phyloP scores from a whole-genome alignment of 2,888 invertebrate genomes.

The Crocallis elinguaria region DNA sequence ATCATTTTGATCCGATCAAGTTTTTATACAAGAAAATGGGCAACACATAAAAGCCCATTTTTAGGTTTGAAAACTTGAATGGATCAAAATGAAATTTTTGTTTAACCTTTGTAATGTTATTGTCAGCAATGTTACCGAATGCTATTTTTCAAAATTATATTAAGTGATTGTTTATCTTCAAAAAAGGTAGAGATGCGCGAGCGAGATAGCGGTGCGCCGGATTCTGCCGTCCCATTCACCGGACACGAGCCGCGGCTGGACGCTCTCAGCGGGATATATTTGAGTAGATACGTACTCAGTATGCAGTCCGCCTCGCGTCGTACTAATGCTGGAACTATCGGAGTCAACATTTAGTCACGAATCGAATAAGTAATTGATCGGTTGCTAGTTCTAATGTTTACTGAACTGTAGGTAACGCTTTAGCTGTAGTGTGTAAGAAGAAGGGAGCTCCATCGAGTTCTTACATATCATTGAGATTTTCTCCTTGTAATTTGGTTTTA shows the following conservation, averaged over 20 bases:
- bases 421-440: slow-evolving; percentile 77
- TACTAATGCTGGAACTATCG: slow-evolving; percentile 17
- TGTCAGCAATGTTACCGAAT: too few species aligned
- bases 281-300: slow-evolving; percentile 4
- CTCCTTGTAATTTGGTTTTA: slow-evolving; percentile 78
- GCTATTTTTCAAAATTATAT: too few species aligned
- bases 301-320: slow-evolving; percentile 25
- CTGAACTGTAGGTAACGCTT: slow-evolving; percentile 77
- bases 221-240: background rate
- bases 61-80: too few species aligned
- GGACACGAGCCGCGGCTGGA: slow-evolving; percentile 7
- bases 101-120: too few species aligned
- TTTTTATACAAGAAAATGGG: too few species aligned
- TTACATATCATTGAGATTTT: slow-evolving; percentile 84
- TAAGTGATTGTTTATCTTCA: too few species aligned
- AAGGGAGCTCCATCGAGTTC: slow-evolving; percentile 80
- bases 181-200: too few species aligned
- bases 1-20: too few species aligned
- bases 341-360: slow-evolving; percentile 35
- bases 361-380: slow-evolving; percentile 46
- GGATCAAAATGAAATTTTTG: too few species aligned
- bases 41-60: too few species aligned
- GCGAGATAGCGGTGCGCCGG: too few species aligned
- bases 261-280: too few species aligned
- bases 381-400: slow-evolving; percentile 74